Evolutionary conservation across 1,140 invertebrate genomes (phyloP).

Genomic region (Cecropterus lyciades): DNA sequence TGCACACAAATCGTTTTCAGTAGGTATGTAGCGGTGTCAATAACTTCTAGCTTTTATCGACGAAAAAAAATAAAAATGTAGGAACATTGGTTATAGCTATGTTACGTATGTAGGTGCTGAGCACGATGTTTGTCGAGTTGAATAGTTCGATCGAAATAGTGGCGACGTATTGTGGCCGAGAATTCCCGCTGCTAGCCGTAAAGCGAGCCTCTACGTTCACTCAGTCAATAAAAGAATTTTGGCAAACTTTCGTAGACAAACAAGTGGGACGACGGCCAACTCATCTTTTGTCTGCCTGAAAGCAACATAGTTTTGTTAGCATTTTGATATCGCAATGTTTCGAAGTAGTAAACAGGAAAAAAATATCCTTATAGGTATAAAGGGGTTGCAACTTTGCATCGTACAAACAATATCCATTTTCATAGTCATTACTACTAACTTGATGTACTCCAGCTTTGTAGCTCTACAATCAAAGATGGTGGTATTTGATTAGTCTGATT

Average conservation of each 20-base stretch:
- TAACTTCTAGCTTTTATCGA: constrained; percentile 10
- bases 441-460: background rate
- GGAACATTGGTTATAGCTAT: constrained; percentile 12
- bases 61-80: constrained; percentile 13
- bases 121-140: constrained; percentile 43
- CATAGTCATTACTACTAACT: constrained; percentile 9
- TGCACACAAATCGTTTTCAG: background rate
- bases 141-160: constrained; percentile 47
- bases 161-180: constrained; percentile 58
- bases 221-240: constrained; percentile 84
- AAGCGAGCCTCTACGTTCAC: constrained; percentile 69
- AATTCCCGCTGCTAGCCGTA: constrained; percentile 66
- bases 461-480: too few relatives aligned
- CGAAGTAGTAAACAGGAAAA: constrained; percentile 64
- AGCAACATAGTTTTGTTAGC: constrained; percentile 78
- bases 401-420: constrained; percentile 13
- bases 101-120: constrained; percentile 23
- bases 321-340: constrained; percentile 69
- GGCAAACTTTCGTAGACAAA: constrained; percentile 83
- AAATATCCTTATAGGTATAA: constrained; percentile 40
- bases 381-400: constrained; percentile 25
- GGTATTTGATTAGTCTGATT: too few relatives aligned
- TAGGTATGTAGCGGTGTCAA: constrained; percentile 7
- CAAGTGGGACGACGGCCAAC: constrained; percentile 81
- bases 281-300: constrained; percentile 81